Conservation (phyloP, 2,113 vertebrate species). For the Corythoichthys haematopterus region DNA sequence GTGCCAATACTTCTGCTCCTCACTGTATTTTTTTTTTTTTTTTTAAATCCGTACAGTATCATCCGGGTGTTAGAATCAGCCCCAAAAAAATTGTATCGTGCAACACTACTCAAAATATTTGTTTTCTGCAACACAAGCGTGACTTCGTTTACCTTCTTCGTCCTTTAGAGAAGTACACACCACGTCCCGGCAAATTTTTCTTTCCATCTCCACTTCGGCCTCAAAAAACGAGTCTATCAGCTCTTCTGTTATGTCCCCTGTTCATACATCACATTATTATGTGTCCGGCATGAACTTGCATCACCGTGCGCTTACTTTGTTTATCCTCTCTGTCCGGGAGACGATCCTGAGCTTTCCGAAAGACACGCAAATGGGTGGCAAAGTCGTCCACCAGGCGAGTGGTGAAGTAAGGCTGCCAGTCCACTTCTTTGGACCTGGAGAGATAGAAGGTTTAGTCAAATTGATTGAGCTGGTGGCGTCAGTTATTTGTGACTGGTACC, state of each 20-base stretch:
- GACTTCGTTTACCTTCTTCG: conserved; percentile 83
- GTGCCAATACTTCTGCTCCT: no score
- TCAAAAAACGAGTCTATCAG: conserved; percentile 95
- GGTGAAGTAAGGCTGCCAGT: conserved; percentile 99
- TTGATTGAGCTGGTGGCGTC: neutral
- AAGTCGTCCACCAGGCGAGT: conserved; percentile 97
- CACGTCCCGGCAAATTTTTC: conserved; percentile 92
- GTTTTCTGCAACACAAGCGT: neutral
- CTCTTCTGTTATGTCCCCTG: conserved; percentile 85
- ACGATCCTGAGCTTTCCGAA: conserved; percentile 95
- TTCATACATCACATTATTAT: conserved; percentile 2
- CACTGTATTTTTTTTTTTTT: no score
- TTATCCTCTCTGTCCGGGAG: conserved; percentile 88
- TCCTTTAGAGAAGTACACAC: conserved; percentile 94
- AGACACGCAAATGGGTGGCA: conserved; percentile 94
- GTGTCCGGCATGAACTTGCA: neutral
- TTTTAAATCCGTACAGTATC: no score
- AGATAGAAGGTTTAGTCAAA: neutral
- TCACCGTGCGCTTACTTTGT: conserved; percentile 71
- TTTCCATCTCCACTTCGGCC: conserved; percentile 97
- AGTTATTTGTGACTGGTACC: conserved; percentile 63
- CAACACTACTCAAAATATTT: neutral
- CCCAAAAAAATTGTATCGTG: no score
- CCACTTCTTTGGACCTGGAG: conserved; percentile 93
- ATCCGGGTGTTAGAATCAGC: no score